Evolutionary conservation across 2,113 vertebrate species (phyloP).

Genomic region (Centropus unirufus): DNA sequence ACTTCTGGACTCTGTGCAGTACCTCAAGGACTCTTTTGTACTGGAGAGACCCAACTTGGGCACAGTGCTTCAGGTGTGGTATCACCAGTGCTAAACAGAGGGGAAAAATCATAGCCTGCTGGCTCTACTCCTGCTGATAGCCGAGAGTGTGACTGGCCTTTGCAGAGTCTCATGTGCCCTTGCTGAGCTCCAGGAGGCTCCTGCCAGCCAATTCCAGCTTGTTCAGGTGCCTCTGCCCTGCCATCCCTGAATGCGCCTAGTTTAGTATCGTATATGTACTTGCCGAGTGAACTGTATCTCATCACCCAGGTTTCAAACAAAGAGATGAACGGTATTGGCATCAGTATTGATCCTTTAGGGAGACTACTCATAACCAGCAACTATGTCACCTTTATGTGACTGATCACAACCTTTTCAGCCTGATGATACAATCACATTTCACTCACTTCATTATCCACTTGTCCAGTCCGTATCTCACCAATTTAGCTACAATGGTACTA

Average conservation of each 20-base stretch:
- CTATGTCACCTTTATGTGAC: not conserved
- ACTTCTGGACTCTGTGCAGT: fast-evolving
- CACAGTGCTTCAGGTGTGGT: not conserved
- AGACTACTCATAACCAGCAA: not conserved
- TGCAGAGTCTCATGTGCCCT: not conserved
- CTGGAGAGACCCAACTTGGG: not conserved
- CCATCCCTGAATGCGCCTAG: not conserved
- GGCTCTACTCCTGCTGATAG: not conserved
- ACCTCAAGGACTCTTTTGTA: not conserved
- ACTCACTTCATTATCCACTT: not conserved
- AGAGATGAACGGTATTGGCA: not conserved
- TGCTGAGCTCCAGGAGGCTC: not conserved
- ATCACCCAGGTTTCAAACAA: not conserved
- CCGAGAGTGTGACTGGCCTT: not conserved
- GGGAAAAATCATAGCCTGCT: not conserved
- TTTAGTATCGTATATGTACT: not conserved
- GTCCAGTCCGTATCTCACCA: not conserved
- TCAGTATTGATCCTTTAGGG: not conserved
- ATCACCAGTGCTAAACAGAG: not conserved
- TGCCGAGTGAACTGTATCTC: not conserved
- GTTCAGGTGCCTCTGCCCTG: not conserved
- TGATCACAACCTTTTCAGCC: not conserved
- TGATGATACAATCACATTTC: not conserved
- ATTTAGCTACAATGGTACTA: not conserved
- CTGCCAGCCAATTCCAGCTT: not conserved